Evolutionary conservation across 2,797 vertebrate species (phyloP).

Genomic region (Enteromius treurensis): DNA sequence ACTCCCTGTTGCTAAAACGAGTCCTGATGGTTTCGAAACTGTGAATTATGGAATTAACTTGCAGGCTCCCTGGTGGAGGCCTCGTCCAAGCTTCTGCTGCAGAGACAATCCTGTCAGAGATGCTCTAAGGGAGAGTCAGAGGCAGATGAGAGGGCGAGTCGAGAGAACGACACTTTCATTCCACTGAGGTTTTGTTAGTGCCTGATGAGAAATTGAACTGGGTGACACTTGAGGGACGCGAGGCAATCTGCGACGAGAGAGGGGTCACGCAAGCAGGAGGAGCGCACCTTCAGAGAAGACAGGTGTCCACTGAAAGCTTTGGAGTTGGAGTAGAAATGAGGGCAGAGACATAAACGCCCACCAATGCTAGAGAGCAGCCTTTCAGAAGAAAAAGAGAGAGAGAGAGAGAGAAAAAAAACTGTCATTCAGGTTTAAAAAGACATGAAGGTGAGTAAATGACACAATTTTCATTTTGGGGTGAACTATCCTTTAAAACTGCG

Average conservation of each 20-base stretch:
- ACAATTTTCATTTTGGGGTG: neutral
- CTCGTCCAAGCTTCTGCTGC: constrained; percentile 9
- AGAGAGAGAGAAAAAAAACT: neutral
- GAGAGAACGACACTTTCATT: constrained; percentile 22
- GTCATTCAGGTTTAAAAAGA: neutral
- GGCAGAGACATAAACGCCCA: neutral
- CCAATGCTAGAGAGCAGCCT: neutral
- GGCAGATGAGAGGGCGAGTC: neutral
- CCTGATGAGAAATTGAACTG: constrained; percentile 32
- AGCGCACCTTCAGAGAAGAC: neutral
- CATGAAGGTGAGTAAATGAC: neutral
- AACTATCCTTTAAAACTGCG: neutral
- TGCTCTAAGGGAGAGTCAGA: neutral
- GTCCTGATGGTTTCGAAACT: constrained; percentile 6
- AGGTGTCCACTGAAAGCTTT: neutral
- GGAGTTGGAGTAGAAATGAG: neutral
- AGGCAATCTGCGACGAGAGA: constrained; percentile 8
- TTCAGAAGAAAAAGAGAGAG: no score
- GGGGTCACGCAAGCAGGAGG: neutral
- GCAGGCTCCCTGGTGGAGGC: neutral
- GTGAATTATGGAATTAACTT: constrained; percentile 18
- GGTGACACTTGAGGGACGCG: constrained; percentile 36
- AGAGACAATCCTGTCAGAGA: constrained; percentile 8
- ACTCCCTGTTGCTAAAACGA: constrained; percentile 18
- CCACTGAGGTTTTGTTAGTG: constrained; percentile 39